Percentiles rank a stretch among this genome's conserved stretches.
These are phyloP conservation scores for Smittia aterrima DNA, from an alignment of 2,888 invertebrate species.

Conservation along the genomic window DNA sequence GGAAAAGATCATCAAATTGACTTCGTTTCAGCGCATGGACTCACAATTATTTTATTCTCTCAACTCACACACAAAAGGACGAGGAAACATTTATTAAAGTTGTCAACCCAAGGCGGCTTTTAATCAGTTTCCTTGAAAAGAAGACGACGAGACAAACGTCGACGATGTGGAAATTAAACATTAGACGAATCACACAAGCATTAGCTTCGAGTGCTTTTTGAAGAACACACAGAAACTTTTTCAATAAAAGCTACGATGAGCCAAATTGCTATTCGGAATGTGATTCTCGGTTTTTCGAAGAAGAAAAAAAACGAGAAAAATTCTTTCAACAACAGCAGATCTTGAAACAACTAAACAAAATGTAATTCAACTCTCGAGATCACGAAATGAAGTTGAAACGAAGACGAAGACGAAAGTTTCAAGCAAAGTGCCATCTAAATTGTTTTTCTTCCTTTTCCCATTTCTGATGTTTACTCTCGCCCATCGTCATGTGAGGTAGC, in stretches of 20 bases:
- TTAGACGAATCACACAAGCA: conserved; percentile 19
- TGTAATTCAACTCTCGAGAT: conserved; percentile 21
- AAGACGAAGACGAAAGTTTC: not conserved
- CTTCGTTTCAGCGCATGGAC: too few species aligned
- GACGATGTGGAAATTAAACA: conserved; percentile 14
- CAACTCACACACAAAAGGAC: too few species aligned
- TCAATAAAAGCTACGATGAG: conserved; percentile 11
- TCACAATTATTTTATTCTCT: too few species aligned
- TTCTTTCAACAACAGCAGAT: not conserved
- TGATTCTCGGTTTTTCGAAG: conserved; percentile 26
- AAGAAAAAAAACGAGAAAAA: not conserved
- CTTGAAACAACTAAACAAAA: not conserved
- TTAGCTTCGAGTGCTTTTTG: conserved; percentile 23
- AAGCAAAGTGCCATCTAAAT: conserved; percentile 12
- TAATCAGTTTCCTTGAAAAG: too few species aligned
- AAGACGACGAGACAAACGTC: not conserved
- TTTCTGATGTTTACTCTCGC: conserved; percentile 10
- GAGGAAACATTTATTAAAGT: too few species aligned
- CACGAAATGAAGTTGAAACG: conserved; percentile 5
- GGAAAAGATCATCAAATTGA: not conserved
- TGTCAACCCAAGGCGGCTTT: too few species aligned
- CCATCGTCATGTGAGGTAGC: conserved; percentile 8
- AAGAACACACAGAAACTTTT: conserved; percentile 16
- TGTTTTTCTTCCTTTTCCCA: conserved; percentile 3
- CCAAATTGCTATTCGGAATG: conserved; percentile 40